These are phyloP conservation scores for Ammodramus savannarum DNA, from an alignment of 2,113 vertebrate genomes.

Conservation along the genomic window DNA sequence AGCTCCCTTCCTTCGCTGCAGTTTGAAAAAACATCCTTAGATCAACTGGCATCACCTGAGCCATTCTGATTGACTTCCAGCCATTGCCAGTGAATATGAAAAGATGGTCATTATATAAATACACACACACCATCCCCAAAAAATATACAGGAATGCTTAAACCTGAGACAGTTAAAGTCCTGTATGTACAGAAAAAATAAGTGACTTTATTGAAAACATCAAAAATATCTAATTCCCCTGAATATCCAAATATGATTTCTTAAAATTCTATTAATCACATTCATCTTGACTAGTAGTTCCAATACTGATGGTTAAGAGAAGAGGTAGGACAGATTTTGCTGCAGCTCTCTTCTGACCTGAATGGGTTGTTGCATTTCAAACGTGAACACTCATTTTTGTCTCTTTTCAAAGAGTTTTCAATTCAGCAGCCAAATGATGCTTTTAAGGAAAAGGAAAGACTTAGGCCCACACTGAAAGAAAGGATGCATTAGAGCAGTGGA, in stretches of 20 bases:
- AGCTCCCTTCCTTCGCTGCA: fast-evolving
- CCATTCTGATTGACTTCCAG: not conserved
- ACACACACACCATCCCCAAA: fast-evolving
- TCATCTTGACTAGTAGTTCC: not conserved
- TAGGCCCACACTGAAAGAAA: not conserved
- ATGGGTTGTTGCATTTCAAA: not conserved
- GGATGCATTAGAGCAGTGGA: not conserved
- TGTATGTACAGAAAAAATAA: not conserved
- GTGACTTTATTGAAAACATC: not conserved
- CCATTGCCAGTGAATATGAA: not conserved
- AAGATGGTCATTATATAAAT: not conserved
- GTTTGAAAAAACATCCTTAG: not conserved
- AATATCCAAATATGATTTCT: not conserved
- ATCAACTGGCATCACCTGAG: not conserved
- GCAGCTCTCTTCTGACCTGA: not conserved
- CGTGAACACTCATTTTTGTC: not conserved
- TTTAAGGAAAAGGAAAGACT: not conserved
- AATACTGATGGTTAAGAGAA: not conserved
- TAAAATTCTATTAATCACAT: not conserved
- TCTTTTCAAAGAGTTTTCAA: not conserved
- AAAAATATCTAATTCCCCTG: not conserved
- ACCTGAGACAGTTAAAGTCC: not conserved
- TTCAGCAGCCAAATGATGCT: not conserved
- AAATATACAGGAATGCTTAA: not conserved
- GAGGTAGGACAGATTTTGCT: not conserved